Percentiles rank a stretch among this genome's conserved stretches.
Evolutionary conservation across 2,797 vertebrate genomes (phyloP).

Genomic region (Cirrhinus mrigala): DNA sequence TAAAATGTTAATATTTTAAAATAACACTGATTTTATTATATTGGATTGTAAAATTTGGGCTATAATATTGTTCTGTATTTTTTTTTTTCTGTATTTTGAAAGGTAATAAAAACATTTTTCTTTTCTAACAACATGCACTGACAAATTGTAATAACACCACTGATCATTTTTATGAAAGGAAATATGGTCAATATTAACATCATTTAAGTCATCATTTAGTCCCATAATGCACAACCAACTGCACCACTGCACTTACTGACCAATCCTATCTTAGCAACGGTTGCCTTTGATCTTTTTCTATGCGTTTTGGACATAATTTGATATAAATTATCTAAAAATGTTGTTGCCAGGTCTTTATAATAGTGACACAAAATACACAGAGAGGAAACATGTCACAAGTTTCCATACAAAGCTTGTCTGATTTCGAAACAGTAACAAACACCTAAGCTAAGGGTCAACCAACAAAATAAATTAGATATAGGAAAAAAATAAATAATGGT

Average conservation of each 20-base stretch:
- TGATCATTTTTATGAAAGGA: background rate
- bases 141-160: background rate
- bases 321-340: background rate
- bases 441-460: background rate
- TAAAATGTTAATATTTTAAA: background rate
- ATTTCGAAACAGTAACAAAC: background rate
- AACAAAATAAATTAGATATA: background rate
- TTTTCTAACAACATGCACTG: background rate
- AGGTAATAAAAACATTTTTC: background rate
- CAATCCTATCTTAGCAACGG: no score
- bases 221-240: no score
- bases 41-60: background rate
- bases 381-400: background rate
- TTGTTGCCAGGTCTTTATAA: background rate
- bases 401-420: background rate
- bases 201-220: no score
- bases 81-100: background rate
- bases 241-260: no score
- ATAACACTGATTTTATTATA: background rate
- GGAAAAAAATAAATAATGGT: background rate
- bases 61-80: no score
- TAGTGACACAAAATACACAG: background rate
- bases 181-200: background rate
- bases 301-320: background rate
- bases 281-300: no score